Base-by-base conservation (phyloP, 1,140 invertebrate species). In the Leptopilina boulardi region DNA sequence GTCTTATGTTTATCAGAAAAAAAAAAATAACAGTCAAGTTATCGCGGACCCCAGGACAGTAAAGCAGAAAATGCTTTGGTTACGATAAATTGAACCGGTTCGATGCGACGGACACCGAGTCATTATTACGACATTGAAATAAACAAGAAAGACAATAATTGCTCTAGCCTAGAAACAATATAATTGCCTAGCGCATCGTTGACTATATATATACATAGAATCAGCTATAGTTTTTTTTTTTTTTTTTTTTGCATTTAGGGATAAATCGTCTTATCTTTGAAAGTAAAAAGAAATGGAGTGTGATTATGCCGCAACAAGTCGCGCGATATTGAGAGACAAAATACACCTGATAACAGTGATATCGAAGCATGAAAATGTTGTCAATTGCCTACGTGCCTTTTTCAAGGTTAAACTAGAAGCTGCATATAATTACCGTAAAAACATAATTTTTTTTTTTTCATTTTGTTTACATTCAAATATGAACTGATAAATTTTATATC, bases 1-100 rank as follows among this genome's bases (percentile, higher is more conserved):
- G 23, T 21, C 59, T n/a, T 8, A 38, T 8, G 13, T 66, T 66
- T 66, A 66, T 66, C 59, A 30, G 26, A 6, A 38, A 38, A 38
- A 38, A 38, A 66, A 66, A 66, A 59, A 59, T 15, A 26, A 26
- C 56, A 26, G 59, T 8, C 26, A n/a, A 66, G 11, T 30, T 66
- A 34, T 30, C 59, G 21, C 11, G 59, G 59, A 10, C 23, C 3
- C n/a, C 34, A 23, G 56, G 23, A 23, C 13, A 66, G 26, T 30
- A 66, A 66, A 66, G 59, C 26, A 66, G 59, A n/a, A 38, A 66
- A 66, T 66, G 23, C 56, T 66, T 66, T 66, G 56, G 56, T 66
- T 66, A 26, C 56, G 56, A 66, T 66, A 66, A 66, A 66, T 66
- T 30, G 59, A 66, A 66, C 59, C 59, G 23, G 59, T 66, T 34